Evolutionary conservation across 2,888 invertebrate genomes (phyloP).

Genomic region (Geotrupes spiniger): DNA sequence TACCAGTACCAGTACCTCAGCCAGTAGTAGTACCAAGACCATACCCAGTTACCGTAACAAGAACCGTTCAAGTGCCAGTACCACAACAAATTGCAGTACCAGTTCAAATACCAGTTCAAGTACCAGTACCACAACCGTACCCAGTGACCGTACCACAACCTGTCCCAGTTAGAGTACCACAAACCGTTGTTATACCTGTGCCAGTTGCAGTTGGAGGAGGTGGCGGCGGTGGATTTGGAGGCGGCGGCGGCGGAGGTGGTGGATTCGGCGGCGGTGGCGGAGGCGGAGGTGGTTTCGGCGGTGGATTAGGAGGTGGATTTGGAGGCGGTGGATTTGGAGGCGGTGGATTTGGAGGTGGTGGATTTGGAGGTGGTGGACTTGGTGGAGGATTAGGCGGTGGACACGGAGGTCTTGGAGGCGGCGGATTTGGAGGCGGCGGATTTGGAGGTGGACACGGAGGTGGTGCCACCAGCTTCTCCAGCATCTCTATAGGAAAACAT

Average conservation of each 20-base stretch:
- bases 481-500: not conserved
- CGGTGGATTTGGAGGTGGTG: too few relatives aligned
- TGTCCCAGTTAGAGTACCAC: slow-evolving; percentile 48
- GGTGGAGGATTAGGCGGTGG: too few relatives aligned
- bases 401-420: too few relatives aligned
- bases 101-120: slow-evolving; percentile 46
- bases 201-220: slow-evolving; percentile 50
- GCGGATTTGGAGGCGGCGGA: too few relatives aligned
- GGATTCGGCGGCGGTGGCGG: slow-evolving; percentile 26
- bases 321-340: slow-evolving; percentile 25
- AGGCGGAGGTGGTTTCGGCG: slow-evolving; percentile 27
- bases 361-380: too few relatives aligned
- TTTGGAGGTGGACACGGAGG: slow-evolving; percentile 14
- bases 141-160: slow-evolving; percentile 54
- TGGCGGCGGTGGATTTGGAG: slow-evolving; percentile 21
- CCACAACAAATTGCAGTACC: slow-evolving; percentile 46
- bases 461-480: not conserved
- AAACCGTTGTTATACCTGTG: slow-evolving; percentile 55
- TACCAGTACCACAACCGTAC: slow-evolving; percentile 51
- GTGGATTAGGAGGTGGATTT: slow-evolving; percentile 22
- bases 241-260: slow-evolving; percentile 25
- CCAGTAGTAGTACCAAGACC: slow-evolving; percentile 22
- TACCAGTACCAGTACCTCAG: slow-evolving; percentile 53
- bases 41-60: slow-evolving; percentile 36
- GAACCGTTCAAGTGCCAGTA: slow-evolving; percentile 50